Conservation (phyloP, 2,797 vertebrate genomes). For the Pangasius sanitwongsei region DNA sequence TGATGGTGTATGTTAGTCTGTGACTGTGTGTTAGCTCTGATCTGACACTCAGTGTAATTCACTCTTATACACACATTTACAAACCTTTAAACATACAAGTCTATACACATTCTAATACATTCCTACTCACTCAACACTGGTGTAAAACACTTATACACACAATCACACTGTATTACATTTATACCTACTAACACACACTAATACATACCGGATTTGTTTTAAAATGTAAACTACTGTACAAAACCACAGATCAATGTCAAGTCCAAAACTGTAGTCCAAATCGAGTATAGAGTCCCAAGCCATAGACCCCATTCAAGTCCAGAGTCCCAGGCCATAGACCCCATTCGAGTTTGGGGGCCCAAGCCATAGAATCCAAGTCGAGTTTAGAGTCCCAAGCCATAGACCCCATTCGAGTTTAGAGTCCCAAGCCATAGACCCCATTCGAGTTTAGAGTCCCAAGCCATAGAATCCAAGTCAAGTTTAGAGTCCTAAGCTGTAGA, state of each 20-base stretch:
- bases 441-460: not conserved
- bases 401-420: not conserved
- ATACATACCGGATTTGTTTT: not conserved
- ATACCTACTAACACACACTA: not conserved
- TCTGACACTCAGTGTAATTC: not conserved
- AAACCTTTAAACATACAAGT: not conserved
- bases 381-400: not conserved
- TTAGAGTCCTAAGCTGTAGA: not conserved
- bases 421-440: not conserved
- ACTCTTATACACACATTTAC: not conserved
- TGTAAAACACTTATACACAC: conserved; percentile 36
- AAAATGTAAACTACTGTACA: not conserved
- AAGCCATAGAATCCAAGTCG: not conserved
- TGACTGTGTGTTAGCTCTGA: not conserved
- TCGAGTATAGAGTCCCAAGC: not conserved
- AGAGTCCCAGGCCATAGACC: not conserved
- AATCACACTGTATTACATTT: not conserved
- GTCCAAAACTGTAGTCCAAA: not conserved
- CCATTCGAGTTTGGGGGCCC: not conserved
- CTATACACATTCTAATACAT: not conserved
- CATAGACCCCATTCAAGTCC: not conserved
- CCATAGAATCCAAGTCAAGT: not conserved
- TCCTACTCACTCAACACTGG: not conserved
- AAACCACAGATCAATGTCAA: not conserved
- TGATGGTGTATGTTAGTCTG: not conserved